Base-by-base conservation (phyloP, 1,140 invertebrate species). In the Caenorhabditis remanei region DNA sequence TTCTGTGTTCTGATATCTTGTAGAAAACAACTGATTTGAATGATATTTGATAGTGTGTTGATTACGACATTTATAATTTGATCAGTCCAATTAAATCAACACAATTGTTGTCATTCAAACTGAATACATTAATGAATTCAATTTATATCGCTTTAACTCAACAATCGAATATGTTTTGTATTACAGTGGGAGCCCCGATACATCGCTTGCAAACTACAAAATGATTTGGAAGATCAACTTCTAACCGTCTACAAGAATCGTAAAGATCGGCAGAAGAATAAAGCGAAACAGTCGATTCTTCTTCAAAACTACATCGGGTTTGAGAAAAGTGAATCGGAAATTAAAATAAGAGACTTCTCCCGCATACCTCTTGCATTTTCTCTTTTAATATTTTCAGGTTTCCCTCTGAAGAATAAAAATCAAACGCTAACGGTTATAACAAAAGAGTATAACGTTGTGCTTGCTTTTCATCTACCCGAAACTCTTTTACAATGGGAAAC, bases 231-330 rank as follows among this genome's bases (percentile, higher is more conserved):
- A 40, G 63, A 75, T 79, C 67, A 65, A 4, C 21, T 85, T 14
- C 24, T 85, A 4, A 71, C 50, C 24, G 21, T 85, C 16, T 85
- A 75, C 85, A 85, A 85, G 24, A 85, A 41, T 46, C 24, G 67
- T 41, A 71, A 79, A 67, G 85, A 85, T 41, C 63, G 67, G 50
- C 85, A 85, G 85, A 85, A 85, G 65, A 85, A 85, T 56, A 58
- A 48, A 24, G 32, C 53, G 21, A 85, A 85, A 55, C 50, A 55
- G 46, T 71, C 63, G 7, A 8, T 85, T 40, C 63, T 85, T 53
- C 50, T 85, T 65, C 63, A 11, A 48, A 71, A 85, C 40, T 85
- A 85, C 67, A 75, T 85, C 50, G 85, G 85, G 67, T 85, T 61
- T 79, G 85, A 85, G 55, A 85, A 67, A 53, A 67, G 85, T 85